Evolutionary conservation across 2,113 vertebrate genomes (phyloP), one percentile per base, ranked within the genome.

Genomic region (Centropus bengalensis): DNA sequence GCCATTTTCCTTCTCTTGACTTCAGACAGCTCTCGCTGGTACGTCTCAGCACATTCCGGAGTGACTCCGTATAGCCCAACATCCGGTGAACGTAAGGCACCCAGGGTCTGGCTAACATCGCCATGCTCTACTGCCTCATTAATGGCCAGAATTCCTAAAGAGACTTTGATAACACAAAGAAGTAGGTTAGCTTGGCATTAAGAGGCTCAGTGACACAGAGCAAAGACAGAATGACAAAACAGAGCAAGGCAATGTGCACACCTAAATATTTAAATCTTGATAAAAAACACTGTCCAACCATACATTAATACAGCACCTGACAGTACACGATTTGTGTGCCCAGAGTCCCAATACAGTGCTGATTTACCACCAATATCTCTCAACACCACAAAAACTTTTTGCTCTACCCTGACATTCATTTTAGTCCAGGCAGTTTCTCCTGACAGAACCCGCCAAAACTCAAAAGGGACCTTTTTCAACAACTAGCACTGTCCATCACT

Each of bases 61-160:
- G 99, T 99, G 95, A 99, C 98, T 2, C 99, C 99, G 0, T 99
- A 99, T 1, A 99, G 97, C 32, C 99, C 99, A 4, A 99, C 98
- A 14, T 99, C 98, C 0, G 98, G 97, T 20, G 97, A 98, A 15
- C 99, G 98, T 83, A 99, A 97, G 36, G 98, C 97, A 4, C 96
- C 94, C 86, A 99, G 92, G 0, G 98, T 99, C 94, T 97, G 98
- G 60, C 97, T 90, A 4, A 98, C 75, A 18, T 99, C 98, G 1
- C 98, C 98, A 1, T 3, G 94, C 36, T 99, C 98, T 68, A 99
- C 98, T 7, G 99, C 99, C 91, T 98, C 97, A 10, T 99, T 99
- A 84, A 99, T 98, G 69, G 98, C 97, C 95, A 98, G 98, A 92
- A 99, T 98, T 81, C 99, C 98, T 97, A 98, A 97, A 8, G 99